Base-by-base conservation (phyloP, 2,797 vertebrate species). In the Hydrocynus forskahlii region DNA sequence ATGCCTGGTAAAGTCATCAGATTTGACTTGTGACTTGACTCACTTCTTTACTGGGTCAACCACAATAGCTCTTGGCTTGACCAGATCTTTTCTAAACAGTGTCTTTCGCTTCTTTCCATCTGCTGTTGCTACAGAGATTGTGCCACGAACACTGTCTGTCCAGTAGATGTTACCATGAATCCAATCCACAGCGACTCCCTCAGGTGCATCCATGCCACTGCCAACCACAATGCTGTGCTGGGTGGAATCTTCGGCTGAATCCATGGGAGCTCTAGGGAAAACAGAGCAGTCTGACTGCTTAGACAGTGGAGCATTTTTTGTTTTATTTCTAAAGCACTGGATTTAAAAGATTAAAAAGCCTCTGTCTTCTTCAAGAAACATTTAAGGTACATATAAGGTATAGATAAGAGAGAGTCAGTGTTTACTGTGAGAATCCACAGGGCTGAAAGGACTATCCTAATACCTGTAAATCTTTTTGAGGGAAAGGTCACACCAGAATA, bases 131-230 rank as follows among this genome's bases (percentile, higher is more conserved):
- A 98, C 96, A 0, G 96, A 96, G 78, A 98, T 86, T 0, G 93
- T 92, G 80, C 95, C 89, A 21, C 89, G 92, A 7, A 92, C n/a
- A 4, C 95, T 95, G 85, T 98, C 97, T 0, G 97, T 97, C 97
- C 97, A 98, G 90, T 98, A 98, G 66, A 98, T 91, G 90, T 96
- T 95, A 13, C 90, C 78, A 1, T 98, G 96, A 87, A 98, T 86
- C 97, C 97, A 98, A 85, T 98, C 97, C 0, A 96, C 90, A 0
- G 97, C 96, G 2, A 98, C 89, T 48, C 97, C 97, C 0, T 97
- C 96, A 0, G 96, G 95, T 9, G 94, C 93, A 5, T 91, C 91
- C 0, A 96, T 86, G 78, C 90, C 92, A 0, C 74, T 86, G 0
- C 86, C 64, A 9, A 97, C 90, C 73, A 97, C 81, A 0, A 91